Base-by-base conservation (phyloP, 2,888 invertebrate genomes). In the Drosophila subsilvestris region DNA sequence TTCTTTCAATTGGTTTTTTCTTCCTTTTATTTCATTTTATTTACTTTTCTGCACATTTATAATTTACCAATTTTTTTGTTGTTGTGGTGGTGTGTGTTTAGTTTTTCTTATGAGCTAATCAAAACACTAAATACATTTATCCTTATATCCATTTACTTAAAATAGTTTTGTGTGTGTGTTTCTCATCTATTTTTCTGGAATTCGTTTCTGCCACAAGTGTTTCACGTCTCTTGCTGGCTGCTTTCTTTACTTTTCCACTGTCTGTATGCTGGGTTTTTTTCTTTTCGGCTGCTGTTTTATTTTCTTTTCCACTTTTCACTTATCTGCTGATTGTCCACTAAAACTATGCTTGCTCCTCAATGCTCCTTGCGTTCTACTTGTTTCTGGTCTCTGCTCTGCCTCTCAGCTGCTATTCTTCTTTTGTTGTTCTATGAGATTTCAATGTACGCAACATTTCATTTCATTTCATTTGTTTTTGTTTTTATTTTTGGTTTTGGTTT, bases 91-190 rank as follows among this genome's bases (percentile, higher is more conserved):
- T 17, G 61, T 74, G 70, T 60, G 65, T 73, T 75, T 74, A 81
- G 47, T 74, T 69, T 56, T 43, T 65, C 49, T 66, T 66, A 66
- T 12, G 32, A 48, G 66, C 76, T 84, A 86, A 71, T 78, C 82
- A 86, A 86, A 86, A 87, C 79, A 81, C 86, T 86, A 87, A 80
- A 86, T 86, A 87, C 86, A 83, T 83, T 86, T 82, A 85, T 75
- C 37, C 85, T 85, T 85, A 74, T 68, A 51, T 69, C 63, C 72
- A 79, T 59, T 72, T 55, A 69, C 81, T 79, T 82, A 84, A 59
- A 71, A 73, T 84, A 84, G 53, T 58, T 78, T 70, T 43, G 37
- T 70, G 27, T 49, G 51, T 58, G 63, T 62, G 10, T 59, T 37
- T 62, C 50, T 53, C 58, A 58, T 48, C 45, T 58, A 51, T 49